phyloP scores from a whole-genome alignment of 1,140 invertebrate species.

The honey bee (Apis mellifera) region Amel_HAv3.1 CM009942.2:2041001-2041500 shows the following conservation, averaged over 20 bases:
- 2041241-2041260: not conserved
- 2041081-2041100: conserved; percentile 61
- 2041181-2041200: conserved; percentile 74
- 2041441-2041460: too few species aligned
- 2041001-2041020: conserved; percentile 34
- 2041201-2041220: conserved; percentile 13
- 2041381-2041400: not conserved
- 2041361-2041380: conserved; percentile 6
- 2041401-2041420: not conserved
- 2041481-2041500: too few species aligned
- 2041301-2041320: conserved; percentile 25
- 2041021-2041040: not conserved
- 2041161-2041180: conserved; percentile 40
- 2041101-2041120: conserved; percentile 71
- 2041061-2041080: conserved; percentile 35
- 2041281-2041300: conserved; percentile 20
- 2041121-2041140: conserved; percentile 15
- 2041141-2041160: conserved; percentile 2
- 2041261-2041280: not conserved
- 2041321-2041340: conserved; percentile 34
- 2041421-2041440: not conserved
- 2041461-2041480: too few species aligned
- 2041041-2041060: not conserved
- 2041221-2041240: not conserved
- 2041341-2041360: conserved; percentile 23